phyloP scores from a whole-genome alignment of 2,797 vertebrate genomes.

The Telmatherina bonti region DNA sequence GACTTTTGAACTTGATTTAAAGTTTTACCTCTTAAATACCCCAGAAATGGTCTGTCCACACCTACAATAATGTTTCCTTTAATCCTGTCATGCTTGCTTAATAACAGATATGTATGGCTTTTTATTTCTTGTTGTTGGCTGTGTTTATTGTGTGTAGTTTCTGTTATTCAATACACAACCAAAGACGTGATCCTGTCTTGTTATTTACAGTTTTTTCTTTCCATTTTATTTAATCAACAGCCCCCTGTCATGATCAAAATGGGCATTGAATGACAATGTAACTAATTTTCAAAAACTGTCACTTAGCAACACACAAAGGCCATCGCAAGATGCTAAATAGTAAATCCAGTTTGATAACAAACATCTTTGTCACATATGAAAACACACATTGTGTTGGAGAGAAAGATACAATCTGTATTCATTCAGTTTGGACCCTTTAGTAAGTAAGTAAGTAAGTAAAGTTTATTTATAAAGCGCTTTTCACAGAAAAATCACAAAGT shows the following conservation, averaged over 20 bases:
- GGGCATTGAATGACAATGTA: background rate
- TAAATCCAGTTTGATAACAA: constrained; percentile 30
- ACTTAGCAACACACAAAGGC: constrained; percentile 63
- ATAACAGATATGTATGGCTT: background rate
- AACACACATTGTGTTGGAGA: background rate
- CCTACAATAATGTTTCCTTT: background rate
- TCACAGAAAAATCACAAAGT: too few relatives aligned
- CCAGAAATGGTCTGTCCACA: too few relatives aligned
- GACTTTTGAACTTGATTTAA: background rate
- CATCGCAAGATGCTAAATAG: constrained; percentile 25
- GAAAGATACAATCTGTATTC: background rate
- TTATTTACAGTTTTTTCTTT: background rate
- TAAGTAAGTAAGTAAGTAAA: too few relatives aligned
- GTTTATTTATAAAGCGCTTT: too few relatives aligned
- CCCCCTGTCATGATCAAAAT: constrained; percentile 26
- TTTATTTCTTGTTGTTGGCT: background rate
- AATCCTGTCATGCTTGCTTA: background rate
- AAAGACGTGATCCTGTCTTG: background rate
- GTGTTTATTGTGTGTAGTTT: background rate
- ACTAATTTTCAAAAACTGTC: constrained; percentile 50
- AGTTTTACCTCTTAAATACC: background rate
- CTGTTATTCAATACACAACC: background rate
- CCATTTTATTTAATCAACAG: constrained; percentile 1
- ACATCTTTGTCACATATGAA: constrained; percentile 22
- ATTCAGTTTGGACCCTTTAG: background rate